Base-by-base conservation (phyloP, 2,113 vertebrate species). In the Sinocyclocheilus maitianheensis region DNA sequence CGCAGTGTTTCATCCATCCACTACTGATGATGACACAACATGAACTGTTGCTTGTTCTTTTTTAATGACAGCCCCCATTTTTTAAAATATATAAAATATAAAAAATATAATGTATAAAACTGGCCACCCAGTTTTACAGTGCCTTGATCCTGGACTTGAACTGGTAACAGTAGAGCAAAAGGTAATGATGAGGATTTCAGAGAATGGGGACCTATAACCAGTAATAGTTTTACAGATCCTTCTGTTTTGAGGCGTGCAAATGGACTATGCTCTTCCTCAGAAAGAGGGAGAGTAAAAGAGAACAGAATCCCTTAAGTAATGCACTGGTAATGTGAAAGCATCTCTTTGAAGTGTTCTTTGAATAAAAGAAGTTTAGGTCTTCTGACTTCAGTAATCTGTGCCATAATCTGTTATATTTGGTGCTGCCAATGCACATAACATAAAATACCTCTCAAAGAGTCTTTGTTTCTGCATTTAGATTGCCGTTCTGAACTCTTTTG, bases 271-370 rank as follows among this genome's bases (percentile, higher is more conserved):
- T 0, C 11, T 48, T 48, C 46, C 46, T 20, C 81, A 43, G 43
- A 51, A 40, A 58, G 3, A 78, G 43, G 63, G 53, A 58, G 43
- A 67, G 3, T 53, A 53, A 53, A 53, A 53, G 13, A 53, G 51
- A 53, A 53, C 14, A 14, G 51, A 53, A 34, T 77, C 62, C 43
- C 48, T 14, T 60, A 88, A 75, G 76, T 86, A 80, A 84, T 67
- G 65, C 46, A 79, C 77, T 77, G 62, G 83, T 55, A 87, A 81
- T 87, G 87, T 80, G 76, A 81, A 88, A 84, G 53, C 55, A 81
- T 37, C 58, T 79, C 79, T 86, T 86, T 86, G 84, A 84, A 84
- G 55, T 88, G 55, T 65, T 78, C 55, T 62, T 78, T 86, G 76
- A 88, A 83, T 69, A 46, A 12, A 62, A 82, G 60, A 78, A n/a